Base-by-base conservation (phyloP, 2,888 invertebrate species). In the Lasiommata megera region DNA sequence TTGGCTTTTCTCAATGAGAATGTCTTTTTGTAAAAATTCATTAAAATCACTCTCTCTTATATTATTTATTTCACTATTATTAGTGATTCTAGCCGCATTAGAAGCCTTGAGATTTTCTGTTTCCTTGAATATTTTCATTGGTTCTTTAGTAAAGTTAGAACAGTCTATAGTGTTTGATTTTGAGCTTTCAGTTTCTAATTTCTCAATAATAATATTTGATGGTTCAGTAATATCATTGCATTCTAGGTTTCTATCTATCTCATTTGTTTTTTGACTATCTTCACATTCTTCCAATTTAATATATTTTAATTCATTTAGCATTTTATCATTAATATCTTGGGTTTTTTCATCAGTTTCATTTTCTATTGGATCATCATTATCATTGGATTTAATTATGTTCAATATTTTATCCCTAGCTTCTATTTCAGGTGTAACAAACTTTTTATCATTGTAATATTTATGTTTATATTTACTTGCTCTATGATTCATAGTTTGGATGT, bases 381-480 rank as follows among this genome's bases (percentile, higher is more conserved):
- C 52, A 6, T 65, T 62, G 1, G 62, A 61, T 12, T 59, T 58
- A 34, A 48, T 36, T n/a, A 31, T 74, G 40, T 68, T 74, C 1
- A 77, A 43, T 62, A 80, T 77, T 67, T 68, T 80, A n/a, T 84
- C 79, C 60, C 78, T 74, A 17, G 73, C 74, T 64, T 80, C 78
- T 23, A 76, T 72, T 63, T 87, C 87, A n/a, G 82, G 70, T 34
- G 85, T 82, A 0, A 73, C 75, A 62, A 72, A 81, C 34, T 74
- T 72, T 61, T 82, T 83, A 63, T 84, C 82, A 68, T 83, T 83
- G 29, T 71, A 84, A 71, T 88, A 89, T 66, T 86, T 88, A 63
- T 82, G 76, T 75, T 84, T 88, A 63, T 76, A 87, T 63, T 79
- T 87, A 2, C 71, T 77, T 3, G 88, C 77, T 65, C 84, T 80